Percentiles rank a stretch among this genome's conserved stretches.
Evolutionary conservation across 2,888 invertebrate genomes (phyloP).

Genomic region (Ophioninae sp.): DNA sequence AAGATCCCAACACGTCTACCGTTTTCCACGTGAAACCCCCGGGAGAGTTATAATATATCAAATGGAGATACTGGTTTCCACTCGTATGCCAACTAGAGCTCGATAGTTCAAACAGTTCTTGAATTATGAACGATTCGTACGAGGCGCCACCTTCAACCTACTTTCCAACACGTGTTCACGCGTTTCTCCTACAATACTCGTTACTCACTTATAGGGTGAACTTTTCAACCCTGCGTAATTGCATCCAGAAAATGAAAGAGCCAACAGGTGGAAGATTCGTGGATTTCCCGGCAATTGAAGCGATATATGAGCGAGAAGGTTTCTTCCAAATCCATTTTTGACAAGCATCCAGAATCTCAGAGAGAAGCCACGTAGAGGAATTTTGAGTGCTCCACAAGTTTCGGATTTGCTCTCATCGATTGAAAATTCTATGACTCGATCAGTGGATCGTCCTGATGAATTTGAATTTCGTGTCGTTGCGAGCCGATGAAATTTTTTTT

Average conservation of each 20-base stretch:
- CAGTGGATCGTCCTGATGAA: background rate
- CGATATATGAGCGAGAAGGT: background rate
- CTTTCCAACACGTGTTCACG: background rate
- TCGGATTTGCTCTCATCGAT: background rate
- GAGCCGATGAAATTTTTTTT: too few relatives aligned
- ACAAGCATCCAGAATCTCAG: background rate
- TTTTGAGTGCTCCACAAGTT: background rate
- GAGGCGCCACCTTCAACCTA: background rate
- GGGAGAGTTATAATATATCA: background rate
- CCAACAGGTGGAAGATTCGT: slow-evolving; percentile 11
- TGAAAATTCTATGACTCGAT: background rate
- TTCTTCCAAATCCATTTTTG: background rate
- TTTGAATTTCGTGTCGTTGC: too few relatives aligned
- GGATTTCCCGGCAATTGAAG: background rate
- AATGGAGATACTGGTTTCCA: background rate
- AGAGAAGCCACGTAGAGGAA: background rate
- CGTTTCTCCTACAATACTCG: background rate
- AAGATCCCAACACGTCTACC: background rate
- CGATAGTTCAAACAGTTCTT: background rate
- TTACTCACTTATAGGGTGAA: background rate
- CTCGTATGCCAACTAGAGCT: background rate
- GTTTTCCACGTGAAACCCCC: background rate
- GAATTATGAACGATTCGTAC: background rate
- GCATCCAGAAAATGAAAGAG: background rate
- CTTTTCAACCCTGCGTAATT: background rate